Evolutionary conservation across 2,888 invertebrate genomes (phyloP).

Genomic region (Terebella lapidaria): DNA sequence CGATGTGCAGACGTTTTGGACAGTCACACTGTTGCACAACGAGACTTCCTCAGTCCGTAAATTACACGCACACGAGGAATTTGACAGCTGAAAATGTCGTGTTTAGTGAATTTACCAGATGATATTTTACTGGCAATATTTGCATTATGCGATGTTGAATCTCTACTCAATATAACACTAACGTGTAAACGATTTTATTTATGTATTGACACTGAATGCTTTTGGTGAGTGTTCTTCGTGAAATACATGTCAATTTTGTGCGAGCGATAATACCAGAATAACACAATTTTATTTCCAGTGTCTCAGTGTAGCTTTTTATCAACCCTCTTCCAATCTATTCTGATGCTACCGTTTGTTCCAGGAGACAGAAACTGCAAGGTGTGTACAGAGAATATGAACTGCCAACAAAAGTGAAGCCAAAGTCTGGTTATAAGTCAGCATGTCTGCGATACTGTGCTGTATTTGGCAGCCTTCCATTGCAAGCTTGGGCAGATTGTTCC

Average conservation of each 20-base stretch:
- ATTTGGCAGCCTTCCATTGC: not conserved
- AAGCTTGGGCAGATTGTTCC: conserved; percentile 5
- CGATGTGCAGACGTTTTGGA: no score
- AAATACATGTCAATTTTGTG: no score
- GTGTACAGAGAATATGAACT: not conserved
- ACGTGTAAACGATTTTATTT: conserved; percentile 1
- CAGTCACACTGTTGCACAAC: no score
- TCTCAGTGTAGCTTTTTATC: not conserved
- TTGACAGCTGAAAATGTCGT: no score
- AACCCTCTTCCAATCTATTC: no score
- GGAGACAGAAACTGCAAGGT: not conserved
- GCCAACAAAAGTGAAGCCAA: not conserved
- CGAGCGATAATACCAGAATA: no score
- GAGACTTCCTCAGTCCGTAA: no score
- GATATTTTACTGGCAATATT: conserved; percentile 8
- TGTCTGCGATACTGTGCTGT: conserved; percentile 6
- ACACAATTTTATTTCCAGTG: not conserved
- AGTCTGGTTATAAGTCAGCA: conserved; percentile 1
- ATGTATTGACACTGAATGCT: conserved; percentile 3
- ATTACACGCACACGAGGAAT: no score
- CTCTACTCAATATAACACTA: conserved; percentile 2
- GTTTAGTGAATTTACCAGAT: no score
- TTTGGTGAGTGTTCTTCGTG: conserved; percentile 9
- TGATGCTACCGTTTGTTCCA: no score
- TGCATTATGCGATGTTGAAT: conserved; percentile 3